phyloP scores from a whole-genome alignment of 2,888 invertebrate genomes.

The Acronicta leporina region DNA sequence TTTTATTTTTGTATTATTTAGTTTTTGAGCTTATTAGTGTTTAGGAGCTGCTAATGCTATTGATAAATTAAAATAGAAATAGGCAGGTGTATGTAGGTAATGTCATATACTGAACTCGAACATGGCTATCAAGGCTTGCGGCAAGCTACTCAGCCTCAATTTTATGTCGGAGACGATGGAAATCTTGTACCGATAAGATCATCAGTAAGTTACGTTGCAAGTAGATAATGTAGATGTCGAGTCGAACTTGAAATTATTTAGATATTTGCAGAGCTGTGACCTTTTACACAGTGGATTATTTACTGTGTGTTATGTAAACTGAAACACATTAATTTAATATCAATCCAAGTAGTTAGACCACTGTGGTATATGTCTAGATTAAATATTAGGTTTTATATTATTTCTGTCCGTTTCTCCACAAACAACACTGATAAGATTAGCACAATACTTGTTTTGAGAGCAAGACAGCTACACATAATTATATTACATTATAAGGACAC shows the following conservation, averaged over 20 bases:
- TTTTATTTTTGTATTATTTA: constrained; percentile 45
- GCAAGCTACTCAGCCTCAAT: constrained; percentile 91
- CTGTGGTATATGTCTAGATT: constrained; percentile 25
- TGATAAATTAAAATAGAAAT: constrained; percentile 39
- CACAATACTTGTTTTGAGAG: constrained; percentile 36
- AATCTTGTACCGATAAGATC: constrained; percentile 89
- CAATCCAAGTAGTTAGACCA: constrained; percentile 24
- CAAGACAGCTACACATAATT: constrained; percentile 41
- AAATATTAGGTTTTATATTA: constrained; percentile 48
- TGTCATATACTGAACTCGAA: constrained; percentile 98
- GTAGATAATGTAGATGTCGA: constrained; percentile 24
- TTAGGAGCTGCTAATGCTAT: constrained; percentile 39
- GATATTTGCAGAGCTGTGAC: constrained; percentile 31
- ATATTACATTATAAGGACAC: constrained; percentile 50
- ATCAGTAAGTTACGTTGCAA: constrained; percentile 85
- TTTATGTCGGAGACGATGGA: constrained; percentile 92
- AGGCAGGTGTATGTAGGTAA: constrained; percentile 82
- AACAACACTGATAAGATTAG: constrained; percentile 43
- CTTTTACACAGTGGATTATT: constrained; percentile 19
- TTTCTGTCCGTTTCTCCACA: constrained; percentile 35
- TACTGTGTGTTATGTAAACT: constrained; percentile 44
- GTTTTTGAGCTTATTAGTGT: constrained; percentile 39
- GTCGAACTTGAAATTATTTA: constrained; percentile 10
- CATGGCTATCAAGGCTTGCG: constrained; percentile 97
- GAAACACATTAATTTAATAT: constrained; percentile 28